Conservation (phyloP, 2,113 vertebrate genomes). For the Cygnus atratus region DNA sequence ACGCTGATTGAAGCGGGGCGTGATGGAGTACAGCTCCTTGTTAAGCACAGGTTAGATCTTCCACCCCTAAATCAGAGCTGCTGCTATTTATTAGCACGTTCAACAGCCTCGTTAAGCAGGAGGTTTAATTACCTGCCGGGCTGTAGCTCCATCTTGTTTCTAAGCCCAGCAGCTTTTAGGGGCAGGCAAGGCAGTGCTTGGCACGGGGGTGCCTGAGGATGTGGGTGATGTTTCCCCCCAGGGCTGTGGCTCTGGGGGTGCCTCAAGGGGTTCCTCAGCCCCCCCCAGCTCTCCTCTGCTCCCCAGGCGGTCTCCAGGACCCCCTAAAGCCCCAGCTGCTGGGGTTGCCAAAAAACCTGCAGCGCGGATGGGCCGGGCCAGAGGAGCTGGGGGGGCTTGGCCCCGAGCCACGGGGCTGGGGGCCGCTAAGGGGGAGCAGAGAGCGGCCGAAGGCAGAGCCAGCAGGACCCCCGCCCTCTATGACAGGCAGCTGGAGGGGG, state of each 20-base stretch:
- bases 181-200: background rate
- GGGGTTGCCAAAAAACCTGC: background rate
- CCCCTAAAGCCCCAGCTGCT: background rate
- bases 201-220: accelerated
- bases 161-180: background rate
- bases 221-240: background rate
- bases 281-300: background rate
- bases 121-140: constrained; percentile 29
- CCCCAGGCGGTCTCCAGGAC: background rate
- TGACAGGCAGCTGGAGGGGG: background rate
- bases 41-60: background rate
- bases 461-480: background rate
- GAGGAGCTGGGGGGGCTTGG: background rate
- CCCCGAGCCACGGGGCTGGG: constrained; percentile 25
- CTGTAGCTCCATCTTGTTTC: background rate
- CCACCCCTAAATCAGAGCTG: background rate
- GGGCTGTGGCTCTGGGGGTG: accelerated
- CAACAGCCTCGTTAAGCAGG: constrained; percentile 6
- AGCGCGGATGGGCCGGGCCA: background rate
- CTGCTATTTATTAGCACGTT: constrained; percentile 13
- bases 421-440: constrained; percentile 13
- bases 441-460: background rate
- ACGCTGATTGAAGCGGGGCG: background rate
- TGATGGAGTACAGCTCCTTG: background rate
- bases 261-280: accelerated